A percentile compares a stretch with the other conserved stretches of the same genome.
Evolutionary conservation across 92 coral and sea anemone species (phyloP).

Genomic region (Scolanthus callimorphus): DNA sequence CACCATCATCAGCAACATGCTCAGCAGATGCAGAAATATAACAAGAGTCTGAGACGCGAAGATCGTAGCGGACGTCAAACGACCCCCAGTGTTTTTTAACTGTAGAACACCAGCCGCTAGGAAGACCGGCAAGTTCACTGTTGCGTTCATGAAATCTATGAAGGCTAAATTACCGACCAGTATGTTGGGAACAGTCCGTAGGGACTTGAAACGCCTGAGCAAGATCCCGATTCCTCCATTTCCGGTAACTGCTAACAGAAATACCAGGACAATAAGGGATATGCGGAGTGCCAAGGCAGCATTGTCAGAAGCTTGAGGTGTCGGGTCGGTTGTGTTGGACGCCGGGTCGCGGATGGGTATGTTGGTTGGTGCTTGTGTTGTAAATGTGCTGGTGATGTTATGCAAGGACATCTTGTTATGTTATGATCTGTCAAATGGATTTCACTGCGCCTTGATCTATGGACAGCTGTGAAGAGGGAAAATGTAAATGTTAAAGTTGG

Average conservation of each 20-base stretch:
- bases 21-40: slow-evolving; percentile 8
- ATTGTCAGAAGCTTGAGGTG: background rate
- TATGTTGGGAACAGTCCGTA: slow-evolving; percentile 32
- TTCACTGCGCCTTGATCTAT: too few species aligned
- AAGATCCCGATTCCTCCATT: slow-evolving; percentile 13
- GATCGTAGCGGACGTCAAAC: background rate
- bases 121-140: slow-evolving; percentile 25
- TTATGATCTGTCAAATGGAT: too few species aligned
- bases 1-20: slow-evolving; percentile 14
- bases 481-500: too few species aligned
- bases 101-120: slow-evolving; percentile 16
- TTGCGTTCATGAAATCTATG: slow-evolving; percentile 21
- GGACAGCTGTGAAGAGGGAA: too few species aligned
- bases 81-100: slow-evolving; percentile 3
- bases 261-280: slow-evolving; percentile 4
- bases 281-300: slow-evolving; percentile 2
- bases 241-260: slow-evolving; percentile 16
- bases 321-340: background rate
- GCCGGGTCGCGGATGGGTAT: too few species aligned
- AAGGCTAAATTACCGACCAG: slow-evolving; percentile 28
- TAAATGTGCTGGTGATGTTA: too few species aligned
- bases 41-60: slow-evolving; percentile 8
- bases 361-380: too few species aligned
- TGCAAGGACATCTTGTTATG: too few species aligned
- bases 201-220: slow-evolving; percentile 15